phyloP scores from a whole-genome alignment of 2,888 invertebrate genomes.

The Drosophila heteroneura region DNA sequence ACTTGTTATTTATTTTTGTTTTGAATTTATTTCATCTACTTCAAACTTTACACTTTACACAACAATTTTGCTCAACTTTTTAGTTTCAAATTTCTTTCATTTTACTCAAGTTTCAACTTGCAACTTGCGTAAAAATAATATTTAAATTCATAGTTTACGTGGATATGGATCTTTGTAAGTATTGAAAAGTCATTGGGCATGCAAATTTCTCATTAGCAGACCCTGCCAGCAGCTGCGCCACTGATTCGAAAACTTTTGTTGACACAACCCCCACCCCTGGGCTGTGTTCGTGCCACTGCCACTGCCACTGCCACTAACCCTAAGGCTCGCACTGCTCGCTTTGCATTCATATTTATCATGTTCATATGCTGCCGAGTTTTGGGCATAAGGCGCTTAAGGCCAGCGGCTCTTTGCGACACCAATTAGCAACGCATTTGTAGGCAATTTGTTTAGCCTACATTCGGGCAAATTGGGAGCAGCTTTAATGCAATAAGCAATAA shows the following conservation, averaged over 20 bases:
- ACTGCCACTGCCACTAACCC: neutral
- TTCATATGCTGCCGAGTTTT: constrained; percentile 63
- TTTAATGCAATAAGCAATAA: constrained; percentile 27
- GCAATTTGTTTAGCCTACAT: constrained; percentile 66
- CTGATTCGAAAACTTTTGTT: constrained; percentile 29
- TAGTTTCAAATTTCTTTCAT: neutral
- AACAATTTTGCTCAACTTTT: neutral
- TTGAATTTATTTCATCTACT: neutral
- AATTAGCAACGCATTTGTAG: constrained; percentile 74
- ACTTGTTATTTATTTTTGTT: neutral
- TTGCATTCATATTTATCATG: constrained; percentile 71
- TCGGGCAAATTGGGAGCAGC: constrained; percentile 17
- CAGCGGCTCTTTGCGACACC: constrained; percentile 38
- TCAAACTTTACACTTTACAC: neutral
- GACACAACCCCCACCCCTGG: constrained; percentile 4
- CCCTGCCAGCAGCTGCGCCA: constrained; percentile 39
- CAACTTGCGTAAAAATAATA: neutral
- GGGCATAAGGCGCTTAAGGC: constrained; percentile 62
- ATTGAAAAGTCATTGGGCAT: neutral
- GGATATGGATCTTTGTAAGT: neutral
- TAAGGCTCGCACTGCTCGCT: constrained; percentile 6
- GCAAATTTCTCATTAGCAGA: constrained; percentile 9
- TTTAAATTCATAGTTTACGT: neutral
- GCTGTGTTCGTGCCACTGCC: neutral
- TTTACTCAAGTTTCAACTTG: neutral